Evolutionary conservation across 2,113 vertebrate species (phyloP).

Genomic region (Echinops telfairi): DNA sequence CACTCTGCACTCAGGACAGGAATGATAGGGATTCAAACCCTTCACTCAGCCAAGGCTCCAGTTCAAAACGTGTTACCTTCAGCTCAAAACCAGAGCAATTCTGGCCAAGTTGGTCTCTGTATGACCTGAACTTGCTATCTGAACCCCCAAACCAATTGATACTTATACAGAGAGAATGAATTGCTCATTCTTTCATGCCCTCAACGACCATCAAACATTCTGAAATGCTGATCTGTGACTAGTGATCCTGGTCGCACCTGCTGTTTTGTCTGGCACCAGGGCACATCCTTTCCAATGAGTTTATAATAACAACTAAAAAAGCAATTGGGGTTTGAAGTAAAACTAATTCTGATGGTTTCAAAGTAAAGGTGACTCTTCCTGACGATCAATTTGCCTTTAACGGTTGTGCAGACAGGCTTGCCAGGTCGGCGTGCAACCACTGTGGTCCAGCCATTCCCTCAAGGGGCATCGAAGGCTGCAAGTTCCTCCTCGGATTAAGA

Average conservation of each 20-base stretch:
- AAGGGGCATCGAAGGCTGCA: neutral
- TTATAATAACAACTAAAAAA: neutral
- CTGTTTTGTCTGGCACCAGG: neutral
- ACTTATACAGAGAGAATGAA: neutral
- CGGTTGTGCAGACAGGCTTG: neutral
- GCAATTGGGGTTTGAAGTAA: neutral
- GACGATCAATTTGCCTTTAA: neutral
- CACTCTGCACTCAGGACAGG: neutral
- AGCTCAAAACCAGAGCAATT: slow-evolving; percentile 32
- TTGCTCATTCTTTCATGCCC: neutral
- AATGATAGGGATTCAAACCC: neutral
- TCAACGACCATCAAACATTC: slow-evolving; percentile 11
- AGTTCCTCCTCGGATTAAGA: slow-evolving; percentile 16
- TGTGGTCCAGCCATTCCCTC: neutral
- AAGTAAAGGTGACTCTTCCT: neutral
- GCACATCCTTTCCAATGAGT: neutral
- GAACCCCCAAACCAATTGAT: slow-evolving; percentile 33
- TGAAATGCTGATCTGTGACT: neutral
- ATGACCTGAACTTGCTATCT: slow-evolving; percentile 41
- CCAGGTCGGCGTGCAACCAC: neutral
- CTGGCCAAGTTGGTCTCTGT: neutral
- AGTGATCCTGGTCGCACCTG: neutral
- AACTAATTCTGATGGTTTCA: slow-evolving; percentile 14
- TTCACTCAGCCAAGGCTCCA: neutral
- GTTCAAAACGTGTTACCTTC: slow-evolving; percentile 21